Percentiles rank a stretch among this genome's conserved stretches.
Conservation (phyloP, 1,140 invertebrate species). For the Nylanderia fulva region DNA sequence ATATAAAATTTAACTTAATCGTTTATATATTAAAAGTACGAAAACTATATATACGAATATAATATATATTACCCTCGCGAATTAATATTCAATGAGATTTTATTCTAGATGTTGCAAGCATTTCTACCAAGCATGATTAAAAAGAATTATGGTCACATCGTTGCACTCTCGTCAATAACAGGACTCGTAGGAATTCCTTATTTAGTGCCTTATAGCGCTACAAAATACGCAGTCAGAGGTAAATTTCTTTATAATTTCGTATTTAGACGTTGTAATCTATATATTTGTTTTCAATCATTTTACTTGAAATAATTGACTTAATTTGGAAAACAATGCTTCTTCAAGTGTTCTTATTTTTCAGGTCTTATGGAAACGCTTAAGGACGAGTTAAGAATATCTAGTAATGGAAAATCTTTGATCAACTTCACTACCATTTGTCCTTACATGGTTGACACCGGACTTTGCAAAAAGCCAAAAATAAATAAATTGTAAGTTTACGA, state of each 20-base stretch:
- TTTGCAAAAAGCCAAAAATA: slow-evolving; percentile 92
- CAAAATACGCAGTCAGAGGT: slow-evolving; percentile 94
- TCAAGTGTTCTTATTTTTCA: slow-evolving; percentile 55
- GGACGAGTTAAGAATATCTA: slow-evolving; percentile 88
- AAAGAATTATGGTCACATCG: slow-evolving; percentile 92
- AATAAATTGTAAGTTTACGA: slow-evolving; percentile 83
- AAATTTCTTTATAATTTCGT: slow-evolving; percentile 18
- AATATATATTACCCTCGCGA: background rate
- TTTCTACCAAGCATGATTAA: slow-evolving; percentile 94
- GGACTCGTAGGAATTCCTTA: slow-evolving; percentile 91
- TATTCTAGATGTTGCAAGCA: slow-evolving; percentile 89
- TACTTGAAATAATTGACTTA: background rate
- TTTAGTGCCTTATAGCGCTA: slow-evolving; percentile 93
- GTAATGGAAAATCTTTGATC: slow-evolving; percentile 81
- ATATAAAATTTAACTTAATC: background rate
- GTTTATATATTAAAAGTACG: background rate
- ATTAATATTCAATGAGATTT: background rate
- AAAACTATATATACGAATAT: background rate
- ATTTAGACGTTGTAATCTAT: background rate
- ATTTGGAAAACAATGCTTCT: background rate
- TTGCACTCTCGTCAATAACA: slow-evolving; percentile 93
- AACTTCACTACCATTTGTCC: slow-evolving; percentile 93
- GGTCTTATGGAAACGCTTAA: slow-evolving; percentile 90
- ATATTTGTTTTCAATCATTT: background rate
- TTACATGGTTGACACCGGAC: slow-evolving; percentile 93